A percentile compares a stretch with the other conserved stretches of the same genome.
These are phyloP conservation scores for Saturnia pavonia DNA, from an alignment of 2,888 invertebrate genomes.

Conservation along the genomic window DNA sequence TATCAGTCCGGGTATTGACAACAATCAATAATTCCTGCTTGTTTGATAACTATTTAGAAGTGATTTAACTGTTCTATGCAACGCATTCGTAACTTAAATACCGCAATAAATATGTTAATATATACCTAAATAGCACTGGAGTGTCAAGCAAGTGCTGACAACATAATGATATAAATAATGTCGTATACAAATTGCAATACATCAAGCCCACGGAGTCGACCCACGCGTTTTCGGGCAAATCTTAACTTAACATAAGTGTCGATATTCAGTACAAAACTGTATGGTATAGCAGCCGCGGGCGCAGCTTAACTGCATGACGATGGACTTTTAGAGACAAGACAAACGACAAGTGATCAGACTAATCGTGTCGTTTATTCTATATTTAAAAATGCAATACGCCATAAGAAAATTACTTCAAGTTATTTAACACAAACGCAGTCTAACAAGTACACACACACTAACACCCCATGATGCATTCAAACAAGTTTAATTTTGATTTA, in stretches of 20 bases:
- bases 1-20: too few relatives aligned
- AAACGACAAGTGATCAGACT: slow-evolving; percentile 1
- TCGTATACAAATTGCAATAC: slow-evolving; percentile 39
- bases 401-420: not conserved
- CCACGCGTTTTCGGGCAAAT: slow-evolving; percentile 47
- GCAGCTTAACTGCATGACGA: not conserved
- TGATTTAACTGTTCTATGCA: not conserved
- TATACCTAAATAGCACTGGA: slow-evolving; percentile 26
- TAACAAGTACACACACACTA: too few relatives aligned
- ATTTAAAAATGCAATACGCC: not conserved
- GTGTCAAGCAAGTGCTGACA: slow-evolving; percentile 32
- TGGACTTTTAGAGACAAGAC: not conserved
- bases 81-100: slow-evolving; percentile 7
- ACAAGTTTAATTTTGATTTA: too few relatives aligned
- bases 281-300: not conserved
- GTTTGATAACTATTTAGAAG: not conserved
- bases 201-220: slow-evolving; percentile 47
- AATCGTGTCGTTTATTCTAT: not conserved
- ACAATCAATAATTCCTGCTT: not conserved
- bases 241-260: slow-evolving; percentile 50
- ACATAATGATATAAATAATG: slow-evolving; percentile 43
- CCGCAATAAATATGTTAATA: slow-evolving; percentile 11
- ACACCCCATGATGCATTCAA: too few relatives aligned
- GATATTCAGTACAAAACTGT: slow-evolving; percentile 28
- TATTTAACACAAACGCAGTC: too few relatives aligned